A percentile compares a stretch with the other conserved stretches of the same genome.
Conservation (phyloP, 1,140 invertebrate species). For the Cotesia glomerata region DNA sequence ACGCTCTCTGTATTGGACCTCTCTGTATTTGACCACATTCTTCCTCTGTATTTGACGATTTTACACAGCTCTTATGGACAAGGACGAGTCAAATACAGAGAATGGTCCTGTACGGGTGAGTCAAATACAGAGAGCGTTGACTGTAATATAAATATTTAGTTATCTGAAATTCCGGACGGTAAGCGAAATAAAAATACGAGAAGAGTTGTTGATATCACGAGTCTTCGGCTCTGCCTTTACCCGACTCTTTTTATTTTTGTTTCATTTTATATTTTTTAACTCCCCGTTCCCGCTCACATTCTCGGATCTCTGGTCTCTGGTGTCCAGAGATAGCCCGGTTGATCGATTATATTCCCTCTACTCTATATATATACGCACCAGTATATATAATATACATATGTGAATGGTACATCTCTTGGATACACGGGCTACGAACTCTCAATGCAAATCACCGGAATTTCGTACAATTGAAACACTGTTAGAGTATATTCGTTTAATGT, state of each 20-base stretch:
- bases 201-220: conserved; percentile 14
- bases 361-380: background rate
- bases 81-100: too few relatives aligned
- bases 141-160: conserved; percentile 34
- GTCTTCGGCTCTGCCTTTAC: too few relatives aligned
- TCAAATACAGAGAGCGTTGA: too few relatives aligned
- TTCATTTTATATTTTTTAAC: background rate
- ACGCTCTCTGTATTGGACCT: too few relatives aligned
- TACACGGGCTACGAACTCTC: background rate
- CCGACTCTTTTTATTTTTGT: too few relatives aligned
- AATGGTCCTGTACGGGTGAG: too few relatives aligned
- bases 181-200: conserved; percentile 28
- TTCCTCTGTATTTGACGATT: too few relatives aligned
- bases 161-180: conserved; percentile 27
- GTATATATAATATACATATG: background rate
- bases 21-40: too few relatives aligned
- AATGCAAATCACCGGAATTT: conserved; percentile 23
- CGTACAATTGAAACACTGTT: conserved; percentile 13
- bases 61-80: too few relatives aligned
- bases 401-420: background rate
- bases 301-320: conserved; percentile 1
- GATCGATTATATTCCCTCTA: conserved; percentile 26
- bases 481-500: background rate
- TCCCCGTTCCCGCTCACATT: background rate
- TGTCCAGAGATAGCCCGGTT: conserved; percentile 31